A percentile compares a stretch with the other conserved stretches of the same genome.
These are phyloP conservation scores for Channa striata DNA, from an alignment of 2,797 vertebrate species.

Conservation along the genomic window DNA sequence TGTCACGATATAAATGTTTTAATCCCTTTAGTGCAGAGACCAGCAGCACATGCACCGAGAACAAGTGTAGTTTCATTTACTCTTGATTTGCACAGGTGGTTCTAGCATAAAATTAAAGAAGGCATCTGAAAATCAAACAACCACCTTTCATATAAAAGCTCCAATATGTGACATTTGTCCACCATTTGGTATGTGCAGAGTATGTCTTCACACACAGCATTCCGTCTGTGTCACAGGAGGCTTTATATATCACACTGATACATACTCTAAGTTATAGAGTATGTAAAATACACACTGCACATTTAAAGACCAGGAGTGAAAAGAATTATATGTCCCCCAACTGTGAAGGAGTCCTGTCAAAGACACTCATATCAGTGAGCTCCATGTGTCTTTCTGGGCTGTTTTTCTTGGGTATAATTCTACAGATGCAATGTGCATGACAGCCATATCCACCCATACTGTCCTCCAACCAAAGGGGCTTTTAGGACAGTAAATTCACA, in stretches of 20 bases:
- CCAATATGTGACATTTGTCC: too few relatives aligned
- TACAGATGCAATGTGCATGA: constrained; percentile 18
- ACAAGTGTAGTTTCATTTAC: neutral
- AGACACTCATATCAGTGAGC: constrained; percentile 33
- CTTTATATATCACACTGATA: too few relatives aligned
- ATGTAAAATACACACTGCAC: too few relatives aligned
- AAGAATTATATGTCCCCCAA: neutral
- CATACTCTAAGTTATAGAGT: too few relatives aligned
- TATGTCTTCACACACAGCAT: too few relatives aligned
- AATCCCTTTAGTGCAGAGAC: neutral
- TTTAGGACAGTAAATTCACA: constrained; percentile 2
- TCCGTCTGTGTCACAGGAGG: too few relatives aligned
- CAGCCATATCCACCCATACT: constrained; percentile 23
- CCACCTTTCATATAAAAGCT: constrained; percentile 8
- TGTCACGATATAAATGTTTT: neutral
- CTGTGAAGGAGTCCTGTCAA: constrained; percentile 16
- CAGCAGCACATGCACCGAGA: neutral
- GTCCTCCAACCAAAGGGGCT: constrained; percentile 9
- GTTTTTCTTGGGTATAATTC: constrained; percentile 25
- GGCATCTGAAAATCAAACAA: constrained; percentile 2
- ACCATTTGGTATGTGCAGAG: too few relatives aligned
- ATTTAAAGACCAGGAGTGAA: neutral
- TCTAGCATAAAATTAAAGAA: constrained; percentile 23
- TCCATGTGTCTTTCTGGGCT: constrained; percentile 21
- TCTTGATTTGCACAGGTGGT: constrained; percentile 13